Evolutionary conservation across 1,140 invertebrate genomes (phyloP), one percentile per base, ranked within the genome.

Genomic region (Homarus americanus): DNA sequence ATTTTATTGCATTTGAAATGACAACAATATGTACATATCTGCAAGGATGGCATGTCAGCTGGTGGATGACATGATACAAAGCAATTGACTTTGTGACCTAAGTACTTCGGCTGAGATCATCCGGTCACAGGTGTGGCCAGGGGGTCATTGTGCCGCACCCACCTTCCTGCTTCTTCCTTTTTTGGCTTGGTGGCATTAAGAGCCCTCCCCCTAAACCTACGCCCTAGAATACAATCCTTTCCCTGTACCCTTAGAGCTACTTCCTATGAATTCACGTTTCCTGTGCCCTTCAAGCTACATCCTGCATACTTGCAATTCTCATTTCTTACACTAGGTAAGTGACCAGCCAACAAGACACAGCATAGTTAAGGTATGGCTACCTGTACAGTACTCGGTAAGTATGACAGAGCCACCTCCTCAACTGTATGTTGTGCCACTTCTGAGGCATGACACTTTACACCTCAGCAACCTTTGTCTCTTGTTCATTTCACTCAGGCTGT

Each of bases 1-100:
- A 91, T 91, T 91, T 91, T 91, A 91, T 91, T 91, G 89, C 89
- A 91, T 91, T 91, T 91, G 89, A 91, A 91, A 91, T 91, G 89
- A 91, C 89, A 91, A 91, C 89, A 91, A 91, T 91, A 91, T 91
- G 41, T 91, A 91, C 89, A 91, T 91, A 91, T 91, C 89, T 91
- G 89, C 89, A 91, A 85, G 83, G 89, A 91, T 91, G 82, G 89
- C 89, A 91, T 91, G 89, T 80, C 89, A 91, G 89, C 89, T 69
- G 82, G 78, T 85, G 75, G 76, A 53, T 91, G 89, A 91, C 89
- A 91, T 91, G 89, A 79, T 86, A 91, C 82, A 83, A 83, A 90
- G 82, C 73, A 75, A 91, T 53, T 82, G 89, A 91, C 82, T 90
- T 88, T 91, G 89, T 91, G 89, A 91, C 89, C 89, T 91, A 91